Percentiles rank a stretch among this genome's conserved stretches.
Conservation (phyloP, 2,113 vertebrate species). For the Platichthys flesus region DNA sequence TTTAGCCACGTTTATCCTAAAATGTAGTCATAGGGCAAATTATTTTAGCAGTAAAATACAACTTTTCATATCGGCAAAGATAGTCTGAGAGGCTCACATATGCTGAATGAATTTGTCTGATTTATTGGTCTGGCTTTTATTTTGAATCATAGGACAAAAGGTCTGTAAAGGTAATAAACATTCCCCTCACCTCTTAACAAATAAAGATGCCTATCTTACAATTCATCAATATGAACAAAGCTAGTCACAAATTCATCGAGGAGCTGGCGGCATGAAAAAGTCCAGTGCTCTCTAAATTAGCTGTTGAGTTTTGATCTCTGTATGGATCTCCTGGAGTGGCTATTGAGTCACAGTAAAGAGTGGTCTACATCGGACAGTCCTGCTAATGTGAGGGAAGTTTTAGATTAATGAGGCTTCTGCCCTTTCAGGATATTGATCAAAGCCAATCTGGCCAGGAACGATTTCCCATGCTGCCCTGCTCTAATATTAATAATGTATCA, state of each 20-base stretch:
- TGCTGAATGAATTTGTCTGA: too few relatives aligned
- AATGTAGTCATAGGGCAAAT: too few relatives aligned
- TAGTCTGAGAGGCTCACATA: too few relatives aligned
- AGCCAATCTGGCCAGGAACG: slow-evolving; percentile 67
- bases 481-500: slow-evolving; percentile 69
- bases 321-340: slow-evolving; percentile 47
- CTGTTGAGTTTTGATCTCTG: slow-evolving; percentile 42
- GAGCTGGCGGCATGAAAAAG: slow-evolving; percentile 9
- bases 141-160: not conserved
- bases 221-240: slow-evolving; percentile 12
- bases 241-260: slow-evolving; percentile 6
- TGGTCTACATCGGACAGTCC: slow-evolving; percentile 53
- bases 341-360: slow-evolving; percentile 59
- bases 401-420: slow-evolving; percentile 75
- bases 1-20: too few relatives aligned
- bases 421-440: slow-evolving; percentile 78
- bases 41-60: too few relatives aligned
- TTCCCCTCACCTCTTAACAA: not conserved
- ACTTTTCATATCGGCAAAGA: too few relatives aligned
- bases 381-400: slow-evolving; percentile 74
- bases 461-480: slow-evolving; percentile 68
- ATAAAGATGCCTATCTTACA: not conserved
- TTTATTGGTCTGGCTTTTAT: too few relatives aligned
- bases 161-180: not conserved
- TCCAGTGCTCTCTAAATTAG: slow-evolving; percentile 34